Conservation (phyloP, 2,113 vertebrate species). For the Paramisgurnus dabryanus region DNA sequence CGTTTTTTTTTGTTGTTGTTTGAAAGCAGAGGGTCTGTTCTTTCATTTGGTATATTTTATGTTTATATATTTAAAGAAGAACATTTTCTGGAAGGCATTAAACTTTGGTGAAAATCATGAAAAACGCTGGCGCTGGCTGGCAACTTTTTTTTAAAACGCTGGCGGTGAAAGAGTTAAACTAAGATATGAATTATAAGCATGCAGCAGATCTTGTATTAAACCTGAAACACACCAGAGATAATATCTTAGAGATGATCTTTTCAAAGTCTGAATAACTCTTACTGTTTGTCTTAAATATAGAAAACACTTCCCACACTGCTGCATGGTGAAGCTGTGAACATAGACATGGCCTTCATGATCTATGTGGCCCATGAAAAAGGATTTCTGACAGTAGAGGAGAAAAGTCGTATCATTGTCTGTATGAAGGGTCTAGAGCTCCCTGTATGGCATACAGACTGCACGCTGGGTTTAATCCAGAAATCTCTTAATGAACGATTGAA, state of each 20-base stretch:
- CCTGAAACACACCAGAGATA: background rate
- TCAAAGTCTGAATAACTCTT: background rate
- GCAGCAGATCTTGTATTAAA: background rate
- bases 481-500: slow-evolving; percentile 69
- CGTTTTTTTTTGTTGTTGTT: no score
- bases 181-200: no score
- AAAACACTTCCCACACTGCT: slow-evolving; percentile 72
- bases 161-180: no score
- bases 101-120: no score
- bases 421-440: slow-evolving; percentile 75
- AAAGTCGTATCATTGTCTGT: slow-evolving; percentile 70
- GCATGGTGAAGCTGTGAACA: slow-evolving; percentile 75
- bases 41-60: no score
- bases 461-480: slow-evolving; percentile 67
- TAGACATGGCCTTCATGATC: slow-evolving; percentile 79
- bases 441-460: slow-evolving; percentile 72
- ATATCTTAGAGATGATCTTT: background rate
- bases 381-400: slow-evolving; percentile 61
- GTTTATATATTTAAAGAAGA: no score
- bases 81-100: no score
- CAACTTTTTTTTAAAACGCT: no score
- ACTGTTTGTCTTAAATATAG: slow-evolving; percentile 53
- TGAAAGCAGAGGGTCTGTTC: no score
- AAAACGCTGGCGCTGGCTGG: no score
- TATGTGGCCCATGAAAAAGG: slow-evolving; percentile 67